Evolutionary conservation across 2,797 vertebrate genomes (phyloP).

Genomic region (Chrosomus eos): DNA sequence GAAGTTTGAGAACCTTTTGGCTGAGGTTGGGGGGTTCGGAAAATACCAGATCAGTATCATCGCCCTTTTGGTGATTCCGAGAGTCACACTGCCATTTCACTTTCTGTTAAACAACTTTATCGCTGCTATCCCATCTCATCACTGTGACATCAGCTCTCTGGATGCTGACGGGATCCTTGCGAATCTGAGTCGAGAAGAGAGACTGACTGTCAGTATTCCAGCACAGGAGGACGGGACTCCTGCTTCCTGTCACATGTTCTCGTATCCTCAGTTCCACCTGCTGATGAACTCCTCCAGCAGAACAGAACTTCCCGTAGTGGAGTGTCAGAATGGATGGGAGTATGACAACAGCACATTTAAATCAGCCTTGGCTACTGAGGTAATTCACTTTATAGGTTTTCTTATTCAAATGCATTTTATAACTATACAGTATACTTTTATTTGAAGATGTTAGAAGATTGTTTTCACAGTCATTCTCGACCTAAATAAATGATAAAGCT

Average conservation of each 20-base stretch:
- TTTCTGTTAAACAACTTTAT: slow-evolving; percentile 90
- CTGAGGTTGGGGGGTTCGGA: slow-evolving; percentile 81
- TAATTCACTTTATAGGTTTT: slow-evolving; percentile 63
- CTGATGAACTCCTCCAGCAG: slow-evolving; percentile 67
- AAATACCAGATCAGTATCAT: slow-evolving; percentile 79
- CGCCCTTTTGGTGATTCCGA: slow-evolving; percentile 74
- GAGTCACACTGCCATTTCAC: slow-evolving; percentile 81
- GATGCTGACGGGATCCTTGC: slow-evolving; percentile 64
- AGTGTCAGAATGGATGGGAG: slow-evolving; percentile 86
- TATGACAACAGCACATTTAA: slow-evolving; percentile 85
- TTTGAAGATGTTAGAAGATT: background rate
- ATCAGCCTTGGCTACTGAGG: slow-evolving; percentile 88
- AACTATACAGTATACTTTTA: no score
- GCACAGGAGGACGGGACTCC: slow-evolving; percentile 75
- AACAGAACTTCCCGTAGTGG: slow-evolving; percentile 47
- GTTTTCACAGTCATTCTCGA: background rate
- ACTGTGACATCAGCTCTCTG: slow-evolving; percentile 78
- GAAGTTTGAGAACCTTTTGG: slow-evolving; percentile 85
- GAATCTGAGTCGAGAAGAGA: slow-evolving; percentile 79
- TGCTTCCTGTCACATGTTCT: slow-evolving; percentile 85
- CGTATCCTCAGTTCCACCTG: slow-evolving; percentile 74
- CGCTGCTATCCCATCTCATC: slow-evolving; percentile 84
- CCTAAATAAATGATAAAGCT: background rate
- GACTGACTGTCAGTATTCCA: slow-evolving; percentile 80
- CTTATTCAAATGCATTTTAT: background rate